Conservation (phyloP, 2,888 invertebrate species). For the Macaria liturata region DNA sequence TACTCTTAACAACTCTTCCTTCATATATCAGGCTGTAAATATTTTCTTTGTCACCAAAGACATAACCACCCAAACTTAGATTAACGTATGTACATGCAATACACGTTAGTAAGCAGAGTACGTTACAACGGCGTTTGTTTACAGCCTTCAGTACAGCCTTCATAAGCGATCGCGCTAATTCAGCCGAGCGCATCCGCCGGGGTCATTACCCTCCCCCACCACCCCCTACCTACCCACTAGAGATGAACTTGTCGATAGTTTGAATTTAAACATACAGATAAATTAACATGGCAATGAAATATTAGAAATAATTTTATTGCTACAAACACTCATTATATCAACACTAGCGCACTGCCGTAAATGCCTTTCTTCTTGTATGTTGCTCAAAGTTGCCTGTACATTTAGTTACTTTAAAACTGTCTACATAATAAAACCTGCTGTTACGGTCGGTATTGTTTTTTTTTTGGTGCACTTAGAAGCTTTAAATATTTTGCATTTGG, state of each 20-base stretch:
- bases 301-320: no score
- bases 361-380: no score
- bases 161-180: slow-evolving; percentile 51
- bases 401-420: no score
- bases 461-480: no score
- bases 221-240: slow-evolving; percentile 28
- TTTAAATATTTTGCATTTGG: no score
- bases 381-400: no score
- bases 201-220: slow-evolving; percentile 66
- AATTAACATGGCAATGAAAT: background rate
- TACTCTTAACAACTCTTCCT: background rate
- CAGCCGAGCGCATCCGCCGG: slow-evolving; percentile 66
- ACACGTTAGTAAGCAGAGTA: background rate
- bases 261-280: background rate
- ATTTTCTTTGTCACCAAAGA: background rate
- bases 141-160: slow-evolving; percentile 8
- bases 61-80: background rate
- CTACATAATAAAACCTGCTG: no score
- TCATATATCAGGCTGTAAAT: background rate
- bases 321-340: no score
- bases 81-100: background rate
- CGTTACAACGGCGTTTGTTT: slow-evolving; percentile 1
- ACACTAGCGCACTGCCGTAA: no score
- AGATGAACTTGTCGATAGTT: slow-evolving; percentile 20
- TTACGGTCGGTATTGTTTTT: no score